Base-by-base conservation (phyloP, 2,888 invertebrate genomes). In the Eudasyphora cyanicolor region DNA sequence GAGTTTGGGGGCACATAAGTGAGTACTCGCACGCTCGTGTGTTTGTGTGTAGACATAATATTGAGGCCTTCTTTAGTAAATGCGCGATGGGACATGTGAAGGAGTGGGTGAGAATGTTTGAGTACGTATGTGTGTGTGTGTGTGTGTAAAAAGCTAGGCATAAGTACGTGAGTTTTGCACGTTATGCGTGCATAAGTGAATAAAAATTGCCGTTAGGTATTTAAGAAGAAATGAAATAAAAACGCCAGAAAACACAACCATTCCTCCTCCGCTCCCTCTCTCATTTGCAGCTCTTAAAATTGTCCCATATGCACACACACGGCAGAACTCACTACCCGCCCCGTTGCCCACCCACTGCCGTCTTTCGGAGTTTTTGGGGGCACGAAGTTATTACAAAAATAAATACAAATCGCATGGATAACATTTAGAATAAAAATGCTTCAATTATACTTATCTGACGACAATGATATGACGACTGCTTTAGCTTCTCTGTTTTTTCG, bases 121-220 rank as follows among this genome's bases (percentile, higher is more conserved):
- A 57, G 27, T 4, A 12, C 19, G 14, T 35, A 14, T 21, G 35
- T 67, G 24, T 42, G 32, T 54, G 24, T 67, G 60, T 57, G 60
- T 64, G 73, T 64, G 14, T 38, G 76, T 27, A 57, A 35, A 80
- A 67, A 71, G 54, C 70, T 73, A 67, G 54, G 79, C 75, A 88
- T 86, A 89, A 88, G 87, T 89, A 90, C 90, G 90, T 90, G 91
- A 89, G 90, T 87, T 90, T 89, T 89, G 89, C 89, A 88, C 88
- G 88, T 90, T 90, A 90, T 89, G 90, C 88, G 88, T 87, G 88
- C 87, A 87, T 90, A 90, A 90, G 90, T 90, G 91, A 90, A 90
- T 90, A 90, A 90, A 90, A n/a, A 90, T 86, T 89, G 90, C 90
- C 90, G 87, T 88, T 89, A 90, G 90, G 91, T 88, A 90, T 90